Percentiles rank a stretch among this genome's conserved stretches.
phyloP scores from a whole-genome alignment of 2,113 vertebrate genomes.

The Rhinoptilus africanus region DNA sequence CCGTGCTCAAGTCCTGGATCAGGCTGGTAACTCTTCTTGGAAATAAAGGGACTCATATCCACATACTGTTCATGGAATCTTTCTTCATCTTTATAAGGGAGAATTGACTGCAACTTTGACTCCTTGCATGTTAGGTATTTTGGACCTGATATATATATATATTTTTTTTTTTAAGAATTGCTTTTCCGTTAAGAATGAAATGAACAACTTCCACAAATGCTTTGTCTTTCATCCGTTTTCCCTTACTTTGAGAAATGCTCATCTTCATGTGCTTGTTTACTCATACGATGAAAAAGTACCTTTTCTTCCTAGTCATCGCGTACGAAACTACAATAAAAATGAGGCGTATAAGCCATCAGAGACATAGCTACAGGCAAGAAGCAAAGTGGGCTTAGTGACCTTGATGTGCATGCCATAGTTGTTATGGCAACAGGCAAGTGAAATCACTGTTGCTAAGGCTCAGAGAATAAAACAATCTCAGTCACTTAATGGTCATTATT shows the following conservation, averaged over 20 bases:
- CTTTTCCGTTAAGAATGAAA: not conserved
- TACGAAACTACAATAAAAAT: constrained; percentile 71
- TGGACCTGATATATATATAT: not conserved
- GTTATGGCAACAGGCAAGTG: constrained; percentile 84
- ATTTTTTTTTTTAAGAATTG: not conserved
- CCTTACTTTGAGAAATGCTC: constrained; percentile 1
- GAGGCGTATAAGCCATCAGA: constrained; percentile 61
- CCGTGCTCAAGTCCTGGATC: not conserved
- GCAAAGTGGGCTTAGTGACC: constrained; percentile 79
- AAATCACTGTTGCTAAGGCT: constrained; percentile 77
- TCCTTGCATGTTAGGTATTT: not conserved
- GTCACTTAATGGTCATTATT: constrained; percentile 71
- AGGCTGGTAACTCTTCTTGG: not conserved
- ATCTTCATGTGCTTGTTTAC: constrained; percentile 45
- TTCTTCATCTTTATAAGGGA: not conserved
- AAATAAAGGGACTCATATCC: not conserved
- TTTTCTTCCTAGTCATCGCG: constrained; percentile 22
- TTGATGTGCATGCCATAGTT: constrained; percentile 78
- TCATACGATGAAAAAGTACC: constrained; percentile 27
- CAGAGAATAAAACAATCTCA: constrained; percentile 69
- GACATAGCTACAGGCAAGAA: constrained; percentile 63
- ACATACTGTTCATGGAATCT: not conserved
- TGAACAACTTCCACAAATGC: not conserved
- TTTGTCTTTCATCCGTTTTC: not conserved
- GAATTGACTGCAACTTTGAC: not conserved